Percentiles rank a stretch among this genome's conserved stretches.
These are phyloP conservation scores for Genyomyrus donnyi DNA, from an alignment of 2,113 vertebrate genomes.

Conservation along the genomic window DNA sequence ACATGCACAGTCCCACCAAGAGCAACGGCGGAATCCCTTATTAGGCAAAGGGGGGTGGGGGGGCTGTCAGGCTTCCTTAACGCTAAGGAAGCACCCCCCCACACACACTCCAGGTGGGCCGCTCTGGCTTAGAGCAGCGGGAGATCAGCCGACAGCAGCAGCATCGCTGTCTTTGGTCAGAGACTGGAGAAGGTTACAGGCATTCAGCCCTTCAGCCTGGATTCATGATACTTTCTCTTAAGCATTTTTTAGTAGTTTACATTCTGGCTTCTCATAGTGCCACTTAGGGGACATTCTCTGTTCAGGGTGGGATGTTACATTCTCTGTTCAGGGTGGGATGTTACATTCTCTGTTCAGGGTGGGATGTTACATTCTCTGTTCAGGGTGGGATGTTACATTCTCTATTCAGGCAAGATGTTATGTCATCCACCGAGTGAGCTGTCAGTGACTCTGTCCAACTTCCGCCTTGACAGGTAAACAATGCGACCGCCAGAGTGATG, in stretches of 20 bases:
- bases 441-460: neutral
- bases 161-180: neutral
- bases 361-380: neutral
- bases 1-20: neutral
- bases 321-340: neutral
- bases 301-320: neutral
- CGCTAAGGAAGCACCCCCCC: neutral
- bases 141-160: neutral
- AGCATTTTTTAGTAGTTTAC: neutral
- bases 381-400: neutral
- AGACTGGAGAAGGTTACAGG: neutral
- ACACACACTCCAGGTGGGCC: neutral
- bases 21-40: neutral
- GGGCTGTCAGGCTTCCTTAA: neutral
- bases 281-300: neutral
- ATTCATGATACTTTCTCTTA: neutral
- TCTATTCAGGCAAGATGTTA: neutral
- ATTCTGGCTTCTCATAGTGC: neutral
- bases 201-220: neutral
- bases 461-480: constrained; percentile 66
- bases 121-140: neutral
- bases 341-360: neutral
- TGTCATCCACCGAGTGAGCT: neutral
- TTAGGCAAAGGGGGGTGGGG: neutral
- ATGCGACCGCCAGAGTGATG: constrained; percentile 78